Evolutionary conservation across 2,888 invertebrate species (phyloP), one percentile per base, ranked within the genome.

Genomic region (Cantharis rustica): DNA sequence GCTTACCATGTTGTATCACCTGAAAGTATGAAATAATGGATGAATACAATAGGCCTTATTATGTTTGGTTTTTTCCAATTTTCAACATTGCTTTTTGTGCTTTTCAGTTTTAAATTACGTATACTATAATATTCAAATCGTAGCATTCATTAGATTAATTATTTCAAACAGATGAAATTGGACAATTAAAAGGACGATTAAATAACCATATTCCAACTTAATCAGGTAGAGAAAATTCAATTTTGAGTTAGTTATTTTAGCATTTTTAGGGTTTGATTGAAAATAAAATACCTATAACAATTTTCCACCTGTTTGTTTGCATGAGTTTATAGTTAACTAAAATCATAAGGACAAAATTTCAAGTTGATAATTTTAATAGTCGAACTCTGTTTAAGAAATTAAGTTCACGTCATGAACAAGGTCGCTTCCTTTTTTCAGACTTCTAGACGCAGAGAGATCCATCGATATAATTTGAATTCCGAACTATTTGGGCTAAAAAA

Each of bases 1-100:
- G 81, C 78, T 80, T 77, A 78, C 80, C 77, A 75, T 78, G 73
- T 72, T 76, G 75, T 79, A 74, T 71, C 71, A 75, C 75, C 75
- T 72, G 70, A 80, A 75, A 79, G 72, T 69, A 69, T 69, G 71
- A 66, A 66, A 66, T 66, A 66, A 66, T 66, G 64, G 64, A 66
- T 23, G 64, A 66, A 23, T 66, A 66, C 64, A 66, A 66, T 66
- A 66, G 64, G 23, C 64, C 17, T 66, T 66, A 23, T 66, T 66
- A 66, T 66, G 17, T 66, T 66, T 20, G 64, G 13, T 20, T 66
- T 66, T 66, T 47, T 47, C n/a, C 47, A 47, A 47, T 47, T 47
- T 47, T 47, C 5, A n/a, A 47, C 47, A 47, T 47, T 47, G n/a
- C 47, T 47, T 47, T n/a, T n/a, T 47, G 47, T 47, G 47, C 47